A percentile compares a stretch with the other conserved stretches of the same genome.
Conservation (phyloP, 2,113 vertebrate genomes). For the Galbula dea region DNA sequence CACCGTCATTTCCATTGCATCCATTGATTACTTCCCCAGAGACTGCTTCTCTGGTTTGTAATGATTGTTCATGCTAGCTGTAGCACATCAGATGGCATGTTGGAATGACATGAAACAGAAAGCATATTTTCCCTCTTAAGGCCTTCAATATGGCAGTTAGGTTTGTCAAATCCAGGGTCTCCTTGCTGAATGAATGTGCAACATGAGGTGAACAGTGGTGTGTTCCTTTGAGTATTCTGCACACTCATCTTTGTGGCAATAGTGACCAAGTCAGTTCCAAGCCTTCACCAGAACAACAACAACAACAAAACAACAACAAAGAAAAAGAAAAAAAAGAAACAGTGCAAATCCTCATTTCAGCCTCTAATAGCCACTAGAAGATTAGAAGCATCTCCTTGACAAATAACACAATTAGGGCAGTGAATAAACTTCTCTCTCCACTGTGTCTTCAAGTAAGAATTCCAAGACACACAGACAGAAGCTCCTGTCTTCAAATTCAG, state of each 20-base stretch:
- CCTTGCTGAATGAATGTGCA: background rate
- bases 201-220: background rate
- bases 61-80: background rate
- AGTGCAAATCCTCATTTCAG: background rate
- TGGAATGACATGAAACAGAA: conserved; percentile 11
- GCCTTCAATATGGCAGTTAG: background rate
- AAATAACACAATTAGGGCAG: background rate
- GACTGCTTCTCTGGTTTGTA: background rate
- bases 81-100: background rate
- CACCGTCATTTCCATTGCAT: background rate
- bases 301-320: background rate
- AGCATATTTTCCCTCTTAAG: background rate
- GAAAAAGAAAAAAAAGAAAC: background rate
- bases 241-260: background rate
- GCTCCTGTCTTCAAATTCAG: background rate
- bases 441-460: background rate
- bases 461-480: background rate
- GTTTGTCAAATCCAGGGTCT: background rate
- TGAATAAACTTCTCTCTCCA: background rate
- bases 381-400: background rate
- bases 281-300: background rate
- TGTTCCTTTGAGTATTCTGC: background rate
- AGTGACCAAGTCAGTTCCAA: background rate
- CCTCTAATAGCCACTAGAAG: background rate
- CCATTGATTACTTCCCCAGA: conserved; percentile 4